Conservation (phyloP, 2,113 vertebrate genomes). For the Elaphurus davidianus region DNA sequence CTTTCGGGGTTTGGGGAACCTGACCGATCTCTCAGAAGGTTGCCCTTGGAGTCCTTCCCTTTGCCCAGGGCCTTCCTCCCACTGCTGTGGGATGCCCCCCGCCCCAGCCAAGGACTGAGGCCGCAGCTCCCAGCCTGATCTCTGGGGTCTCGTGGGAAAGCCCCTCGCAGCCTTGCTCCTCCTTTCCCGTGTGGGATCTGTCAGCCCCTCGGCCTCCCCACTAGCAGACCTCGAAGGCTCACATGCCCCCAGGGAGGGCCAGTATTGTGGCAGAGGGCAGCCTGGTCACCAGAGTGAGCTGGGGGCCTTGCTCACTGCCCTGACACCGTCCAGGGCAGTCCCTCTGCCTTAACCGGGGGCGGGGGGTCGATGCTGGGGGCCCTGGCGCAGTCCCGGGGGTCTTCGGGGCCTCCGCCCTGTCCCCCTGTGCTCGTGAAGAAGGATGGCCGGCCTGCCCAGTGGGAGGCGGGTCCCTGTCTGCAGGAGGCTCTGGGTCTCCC, state of each 20-base stretch:
- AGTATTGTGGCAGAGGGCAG: background rate
- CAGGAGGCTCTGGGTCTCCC: background rate
- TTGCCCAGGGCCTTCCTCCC: background rate
- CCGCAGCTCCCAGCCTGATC: background rate
- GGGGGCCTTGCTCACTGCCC: background rate
- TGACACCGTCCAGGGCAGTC: background rate
- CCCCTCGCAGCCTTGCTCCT: fast-evolving
- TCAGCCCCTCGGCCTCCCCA: background rate
- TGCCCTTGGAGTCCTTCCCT: fast-evolving
- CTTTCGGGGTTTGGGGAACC: background rate
- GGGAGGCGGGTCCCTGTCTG: background rate
- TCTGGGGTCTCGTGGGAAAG: background rate
- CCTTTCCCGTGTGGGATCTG: background rate
- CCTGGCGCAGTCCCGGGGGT: background rate
- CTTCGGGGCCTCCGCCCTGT: fast-evolving
- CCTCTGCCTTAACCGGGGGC: too few relatives aligned
- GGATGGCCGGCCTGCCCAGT: fast-evolving
- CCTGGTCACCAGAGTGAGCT: background rate
- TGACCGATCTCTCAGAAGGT: background rate
- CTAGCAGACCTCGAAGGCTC: background rate
- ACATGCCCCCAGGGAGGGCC: background rate
- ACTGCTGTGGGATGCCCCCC: background rate
- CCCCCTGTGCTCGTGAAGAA: background rate
- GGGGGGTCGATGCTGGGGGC: fast-evolving
- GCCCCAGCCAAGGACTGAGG: background rate